Evolutionary conservation across 2,888 invertebrate species (phyloP).

Genomic region (Stomorhina lunata): DNA sequence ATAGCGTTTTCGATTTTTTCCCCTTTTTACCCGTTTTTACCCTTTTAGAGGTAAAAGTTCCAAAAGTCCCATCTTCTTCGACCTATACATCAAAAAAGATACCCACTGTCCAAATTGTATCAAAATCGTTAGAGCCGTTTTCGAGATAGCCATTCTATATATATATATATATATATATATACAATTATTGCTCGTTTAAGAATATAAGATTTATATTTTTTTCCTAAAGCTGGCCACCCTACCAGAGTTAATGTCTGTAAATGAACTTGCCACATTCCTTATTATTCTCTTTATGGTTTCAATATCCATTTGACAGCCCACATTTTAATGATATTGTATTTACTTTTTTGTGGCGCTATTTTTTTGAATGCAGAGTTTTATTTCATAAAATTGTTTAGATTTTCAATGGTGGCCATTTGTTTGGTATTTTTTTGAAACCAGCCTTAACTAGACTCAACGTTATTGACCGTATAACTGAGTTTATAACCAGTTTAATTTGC

Average conservation of each 20-base stretch:
- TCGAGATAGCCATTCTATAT: too few species aligned
- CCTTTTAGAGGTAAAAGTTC: too few species aligned
- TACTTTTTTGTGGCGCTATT: neutral
- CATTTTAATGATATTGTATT: neutral
- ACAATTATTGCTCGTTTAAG: too few species aligned
- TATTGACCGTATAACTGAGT: slow-evolving; percentile 64
- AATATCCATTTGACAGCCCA: neutral
- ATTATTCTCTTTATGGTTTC: slow-evolving; percentile 24
- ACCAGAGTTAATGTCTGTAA: neutral
- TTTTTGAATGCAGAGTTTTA: neutral
- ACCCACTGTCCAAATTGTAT: too few species aligned
- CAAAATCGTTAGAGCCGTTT: too few species aligned
- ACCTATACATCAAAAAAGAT: too few species aligned
- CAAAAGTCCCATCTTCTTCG: too few species aligned
- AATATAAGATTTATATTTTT: too few species aligned
- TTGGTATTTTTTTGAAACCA: slow-evolving; percentile 10
- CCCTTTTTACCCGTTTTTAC: too few species aligned
- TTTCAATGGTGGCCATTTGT: neutral
- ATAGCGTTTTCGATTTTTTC: too few species aligned
- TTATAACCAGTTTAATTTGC: slow-evolving; percentile 56
- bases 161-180: too few species aligned
- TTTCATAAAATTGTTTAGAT: slow-evolving; percentile 19
- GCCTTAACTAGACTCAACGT: slow-evolving; percentile 35
- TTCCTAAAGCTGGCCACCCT: neutral
- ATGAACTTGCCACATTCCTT: slow-evolving; percentile 22